phyloP scores from a whole-genome alignment of 2,113 vertebrate genomes.

The Hipposideros armiger region DNA sequence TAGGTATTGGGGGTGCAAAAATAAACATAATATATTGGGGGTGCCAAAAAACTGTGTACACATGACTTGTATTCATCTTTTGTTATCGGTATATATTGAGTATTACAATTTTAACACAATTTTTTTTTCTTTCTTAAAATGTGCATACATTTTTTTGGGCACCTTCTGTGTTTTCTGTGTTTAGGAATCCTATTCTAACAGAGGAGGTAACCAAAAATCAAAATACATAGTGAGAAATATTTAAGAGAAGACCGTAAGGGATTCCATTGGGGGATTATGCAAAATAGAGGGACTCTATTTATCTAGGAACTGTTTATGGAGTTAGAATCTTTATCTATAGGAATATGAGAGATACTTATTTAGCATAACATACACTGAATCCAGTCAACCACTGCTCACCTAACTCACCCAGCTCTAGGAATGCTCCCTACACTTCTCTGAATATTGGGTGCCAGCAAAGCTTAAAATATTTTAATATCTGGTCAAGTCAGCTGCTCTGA shows the following conservation, averaged over 20 bases:
- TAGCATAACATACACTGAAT: constrained; percentile 33
- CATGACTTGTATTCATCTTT: too few relatives aligned
- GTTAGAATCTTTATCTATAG: constrained; percentile 34
- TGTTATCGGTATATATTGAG: too few relatives aligned
- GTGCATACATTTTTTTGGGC: too few relatives aligned
- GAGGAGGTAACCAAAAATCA: background rate
- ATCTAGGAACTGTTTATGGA: constrained; percentile 16
- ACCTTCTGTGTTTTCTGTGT: background rate
- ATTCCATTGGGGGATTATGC: background rate
- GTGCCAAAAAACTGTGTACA: too few relatives aligned
- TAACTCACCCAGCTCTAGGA: constrained; percentile 34
- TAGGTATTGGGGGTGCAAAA: background rate
- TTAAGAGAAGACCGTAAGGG: background rate
- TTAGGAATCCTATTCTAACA: background rate
- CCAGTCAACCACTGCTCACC: constrained; percentile 17
- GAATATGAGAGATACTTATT: constrained; percentile 33
- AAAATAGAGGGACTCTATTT: background rate
- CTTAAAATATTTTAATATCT: constrained; percentile 74
- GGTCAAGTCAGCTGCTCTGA: constrained; percentile 74
- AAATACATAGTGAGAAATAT: background rate
- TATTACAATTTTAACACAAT: too few relatives aligned
- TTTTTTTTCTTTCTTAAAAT: too few relatives aligned
- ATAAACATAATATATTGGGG: background rate
- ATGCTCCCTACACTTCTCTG: constrained; percentile 39
- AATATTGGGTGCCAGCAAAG: constrained; percentile 54